These are phyloP conservation scores for Donacobius atricapilla DNA, from an alignment of 2,113 vertebrate species.

Conservation along the genomic window DNA sequence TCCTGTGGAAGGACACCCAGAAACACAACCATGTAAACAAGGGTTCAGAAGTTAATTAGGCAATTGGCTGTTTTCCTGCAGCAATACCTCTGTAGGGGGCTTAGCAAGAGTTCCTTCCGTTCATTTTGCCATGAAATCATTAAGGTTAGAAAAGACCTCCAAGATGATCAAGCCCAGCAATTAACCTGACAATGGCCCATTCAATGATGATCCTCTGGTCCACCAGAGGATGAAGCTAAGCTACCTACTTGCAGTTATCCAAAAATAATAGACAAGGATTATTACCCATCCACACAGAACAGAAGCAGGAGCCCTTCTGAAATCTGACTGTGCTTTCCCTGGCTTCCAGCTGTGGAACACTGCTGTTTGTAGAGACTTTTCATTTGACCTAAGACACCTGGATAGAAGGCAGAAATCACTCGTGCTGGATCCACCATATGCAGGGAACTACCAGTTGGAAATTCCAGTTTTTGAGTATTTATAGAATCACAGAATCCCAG, in stretches of 20 bases:
- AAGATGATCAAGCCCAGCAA: not conserved
- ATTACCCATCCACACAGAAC: not conserved
- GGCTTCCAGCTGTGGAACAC: not conserved
- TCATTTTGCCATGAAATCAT: not conserved
- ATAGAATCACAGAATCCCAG: not conserved
- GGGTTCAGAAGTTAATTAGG: not conserved
- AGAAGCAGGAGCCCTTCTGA: not conserved
- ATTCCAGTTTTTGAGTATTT: not conserved
- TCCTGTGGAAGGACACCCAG: not conserved
- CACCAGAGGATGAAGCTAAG: not conserved
- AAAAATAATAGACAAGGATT: not conserved
- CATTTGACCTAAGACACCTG: not conserved
- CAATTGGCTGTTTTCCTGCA: not conserved
- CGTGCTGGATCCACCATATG: not conserved
- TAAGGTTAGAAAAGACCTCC: not conserved
- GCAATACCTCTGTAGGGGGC: not conserved
- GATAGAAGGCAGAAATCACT: not conserved
- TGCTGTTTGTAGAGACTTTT: not conserved
- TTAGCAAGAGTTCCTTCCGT: not conserved
- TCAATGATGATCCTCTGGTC: not conserved
- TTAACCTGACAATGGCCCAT: not conserved
- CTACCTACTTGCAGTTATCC: not conserved
- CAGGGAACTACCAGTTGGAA: not conserved
- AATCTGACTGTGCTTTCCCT: not conserved
- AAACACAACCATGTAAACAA: not conserved